Evolutionary conservation across 1,140 invertebrate species (phyloP).

Genomic region (Ceratitis capitata): DNA sequence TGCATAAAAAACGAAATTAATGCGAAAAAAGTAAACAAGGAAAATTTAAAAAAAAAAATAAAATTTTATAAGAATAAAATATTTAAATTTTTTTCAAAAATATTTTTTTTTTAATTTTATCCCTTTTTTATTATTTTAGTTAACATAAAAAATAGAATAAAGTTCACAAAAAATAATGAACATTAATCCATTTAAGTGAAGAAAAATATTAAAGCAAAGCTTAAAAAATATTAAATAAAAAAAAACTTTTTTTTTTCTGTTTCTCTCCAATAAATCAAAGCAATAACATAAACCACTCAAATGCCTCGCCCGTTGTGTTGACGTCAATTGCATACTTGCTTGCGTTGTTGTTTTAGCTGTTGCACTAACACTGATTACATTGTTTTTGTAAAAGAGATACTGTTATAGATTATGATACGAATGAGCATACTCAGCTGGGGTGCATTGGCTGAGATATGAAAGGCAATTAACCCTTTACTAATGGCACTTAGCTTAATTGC

Average conservation of each 20-base stretch:
- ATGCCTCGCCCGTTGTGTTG: neutral
- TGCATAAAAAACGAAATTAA: too few relatives aligned
- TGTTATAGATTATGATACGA: neutral
- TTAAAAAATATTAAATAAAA: neutral
- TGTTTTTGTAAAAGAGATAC: neutral
- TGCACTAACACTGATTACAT: conserved; percentile 20
- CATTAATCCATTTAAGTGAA: neutral
- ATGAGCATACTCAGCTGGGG: neutral
- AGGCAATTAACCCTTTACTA: conserved; percentile 25
- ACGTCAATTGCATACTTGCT: neutral
- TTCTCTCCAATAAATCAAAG: neutral
- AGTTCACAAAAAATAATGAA: too few relatives aligned
- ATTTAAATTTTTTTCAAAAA: too few relatives aligned
- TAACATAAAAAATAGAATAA: too few relatives aligned
- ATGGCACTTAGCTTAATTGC: conserved; percentile 28
- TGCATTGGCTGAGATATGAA: neutral
- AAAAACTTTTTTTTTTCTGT: neutral
- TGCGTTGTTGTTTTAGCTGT: neutral
- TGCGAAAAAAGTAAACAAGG: too few relatives aligned
- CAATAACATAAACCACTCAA: neutral
- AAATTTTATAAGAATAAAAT: too few relatives aligned
- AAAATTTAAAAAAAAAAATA: too few relatives aligned
- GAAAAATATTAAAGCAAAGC: neutral
- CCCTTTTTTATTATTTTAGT: too few relatives aligned
- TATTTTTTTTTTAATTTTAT: too few relatives aligned